Evolutionary conservation across 2,113 vertebrate species (phyloP).

Genomic region (Willisornis vidua): DNA sequence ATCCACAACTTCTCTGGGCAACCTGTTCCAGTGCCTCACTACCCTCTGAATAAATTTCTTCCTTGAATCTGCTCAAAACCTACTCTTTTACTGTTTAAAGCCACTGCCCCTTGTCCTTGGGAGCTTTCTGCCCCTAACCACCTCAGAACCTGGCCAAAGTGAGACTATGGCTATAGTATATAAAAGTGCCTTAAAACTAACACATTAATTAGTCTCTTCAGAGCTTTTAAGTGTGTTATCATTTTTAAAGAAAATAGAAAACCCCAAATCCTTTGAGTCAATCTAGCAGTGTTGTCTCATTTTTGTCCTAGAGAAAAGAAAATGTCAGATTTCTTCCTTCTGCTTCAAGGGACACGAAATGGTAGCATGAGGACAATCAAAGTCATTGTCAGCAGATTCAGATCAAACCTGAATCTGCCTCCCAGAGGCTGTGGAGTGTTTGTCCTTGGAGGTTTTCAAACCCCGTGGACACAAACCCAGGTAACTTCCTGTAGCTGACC

Average conservation of each 20-base stretch:
- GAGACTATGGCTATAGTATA: neutral
- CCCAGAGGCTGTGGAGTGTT: neutral
- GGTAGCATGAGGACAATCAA: neutral
- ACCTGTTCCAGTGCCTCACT: neutral
- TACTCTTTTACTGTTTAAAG: neutral
- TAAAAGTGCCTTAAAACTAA: neutral
- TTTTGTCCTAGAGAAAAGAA: neutral
- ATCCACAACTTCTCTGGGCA: neutral
- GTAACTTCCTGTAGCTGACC: neutral
- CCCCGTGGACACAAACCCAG: neutral
- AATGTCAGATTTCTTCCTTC: neutral
- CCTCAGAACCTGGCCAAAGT: neutral
- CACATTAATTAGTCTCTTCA: neutral
- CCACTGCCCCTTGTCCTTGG: neutral
- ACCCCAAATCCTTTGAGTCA: neutral
- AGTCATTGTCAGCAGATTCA: neutral
- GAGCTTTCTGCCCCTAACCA: neutral
- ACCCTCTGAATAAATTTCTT: neutral
- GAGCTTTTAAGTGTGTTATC: neutral
- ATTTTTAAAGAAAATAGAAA: neutral
- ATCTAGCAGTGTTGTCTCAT: neutral
- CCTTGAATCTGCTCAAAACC: neutral
- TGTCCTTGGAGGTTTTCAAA: neutral
- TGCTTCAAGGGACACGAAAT: neutral
- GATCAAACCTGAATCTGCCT: neutral